Percentiles rank a stretch among this genome's conserved stretches.
Evolutionary conservation across 2,888 invertebrate species (phyloP).

Genomic region (Erebia palarica): DNA sequence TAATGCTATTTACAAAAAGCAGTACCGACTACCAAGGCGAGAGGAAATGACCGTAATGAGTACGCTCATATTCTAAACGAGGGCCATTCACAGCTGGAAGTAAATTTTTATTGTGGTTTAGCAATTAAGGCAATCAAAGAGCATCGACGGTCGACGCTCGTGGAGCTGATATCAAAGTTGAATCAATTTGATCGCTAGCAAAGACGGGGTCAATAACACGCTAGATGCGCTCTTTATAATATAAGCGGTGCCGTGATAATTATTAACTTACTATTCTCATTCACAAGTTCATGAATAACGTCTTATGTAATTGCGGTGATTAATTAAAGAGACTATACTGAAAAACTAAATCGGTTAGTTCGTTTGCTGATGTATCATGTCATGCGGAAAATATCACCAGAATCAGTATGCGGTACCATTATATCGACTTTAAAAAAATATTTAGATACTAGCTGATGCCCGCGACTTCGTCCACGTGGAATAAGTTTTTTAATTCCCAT

Average conservation of each 20-base stretch:
- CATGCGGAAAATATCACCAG: not conserved
- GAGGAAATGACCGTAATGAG: not conserved
- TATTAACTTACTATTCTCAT: slow-evolving; percentile 34
- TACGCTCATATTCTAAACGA: slow-evolving; percentile 5
- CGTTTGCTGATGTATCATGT: not conserved
- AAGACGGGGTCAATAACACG: slow-evolving; percentile 59
- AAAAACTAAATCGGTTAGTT: not conserved
- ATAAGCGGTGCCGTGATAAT: slow-evolving; percentile 46
- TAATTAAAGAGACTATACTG: slow-evolving; percentile 14
- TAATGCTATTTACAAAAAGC: no score
- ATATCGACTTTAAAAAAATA: no score
- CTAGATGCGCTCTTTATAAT: slow-evolving; percentile 34
- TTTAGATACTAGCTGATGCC: no score
- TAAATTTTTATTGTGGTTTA: slow-evolving; percentile 30
- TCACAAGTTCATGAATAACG: slow-evolving; percentile 29
- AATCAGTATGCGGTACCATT: no score
- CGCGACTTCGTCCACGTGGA: no score
- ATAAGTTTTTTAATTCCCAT: no score
- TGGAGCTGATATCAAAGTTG: slow-evolving; percentile 66
- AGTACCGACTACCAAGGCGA: no score
- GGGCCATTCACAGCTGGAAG: slow-evolving; percentile 18
- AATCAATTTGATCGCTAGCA: slow-evolving; percentile 72
- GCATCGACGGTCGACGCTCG: slow-evolving; percentile 63
- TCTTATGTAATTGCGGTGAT: slow-evolving; percentile 24
- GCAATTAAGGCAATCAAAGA: slow-evolving; percentile 72